phyloP scores from a whole-genome alignment of 2,888 invertebrate genomes.

The Orthonevra nobilis region DNA sequence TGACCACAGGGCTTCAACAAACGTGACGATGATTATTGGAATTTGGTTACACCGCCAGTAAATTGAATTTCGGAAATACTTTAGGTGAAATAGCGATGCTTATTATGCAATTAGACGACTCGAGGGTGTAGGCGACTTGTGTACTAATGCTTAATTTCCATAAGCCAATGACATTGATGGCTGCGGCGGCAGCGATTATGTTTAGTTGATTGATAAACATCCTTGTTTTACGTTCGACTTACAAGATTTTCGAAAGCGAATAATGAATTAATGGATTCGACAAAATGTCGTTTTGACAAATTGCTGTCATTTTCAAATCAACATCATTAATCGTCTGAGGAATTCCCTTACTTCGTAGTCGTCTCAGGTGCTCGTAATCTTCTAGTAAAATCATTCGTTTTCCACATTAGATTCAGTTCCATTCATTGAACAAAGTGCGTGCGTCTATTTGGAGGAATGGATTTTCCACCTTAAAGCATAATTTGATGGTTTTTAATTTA shows the following conservation, averaged over 20 bases:
- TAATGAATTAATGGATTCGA: not conserved
- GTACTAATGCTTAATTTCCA: conserved; percentile 31
- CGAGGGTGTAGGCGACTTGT: conserved; percentile 13
- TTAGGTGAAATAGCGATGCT: conserved; percentile 30
- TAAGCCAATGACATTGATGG: conserved; percentile 54
- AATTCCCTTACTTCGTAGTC: too few species aligned
- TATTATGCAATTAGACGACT: conserved; percentile 44
- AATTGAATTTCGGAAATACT: conserved; percentile 41
- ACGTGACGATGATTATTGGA: conserved; percentile 31
- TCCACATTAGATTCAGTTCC: too few species aligned
- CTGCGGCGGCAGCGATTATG: not conserved
- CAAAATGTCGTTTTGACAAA: not conserved
- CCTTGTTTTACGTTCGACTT: conserved; percentile 11
- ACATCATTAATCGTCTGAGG: not conserved
- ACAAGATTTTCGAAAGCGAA: too few species aligned
- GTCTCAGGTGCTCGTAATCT: too few species aligned
- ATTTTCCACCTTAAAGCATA: too few species aligned
- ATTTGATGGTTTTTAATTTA: too few species aligned
- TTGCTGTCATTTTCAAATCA: not conserved
- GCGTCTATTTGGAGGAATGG: too few species aligned
- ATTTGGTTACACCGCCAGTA: conserved; percentile 12
- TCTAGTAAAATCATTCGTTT: too few species aligned
- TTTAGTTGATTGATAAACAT: conserved; percentile 15
- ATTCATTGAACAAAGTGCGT: too few species aligned
- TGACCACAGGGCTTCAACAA: conserved; percentile 31